These are phyloP conservation scores for Halcyon chelicuti DNA, from an alignment of 2,797 vertebrate species.

Conservation along the genomic window DNA sequence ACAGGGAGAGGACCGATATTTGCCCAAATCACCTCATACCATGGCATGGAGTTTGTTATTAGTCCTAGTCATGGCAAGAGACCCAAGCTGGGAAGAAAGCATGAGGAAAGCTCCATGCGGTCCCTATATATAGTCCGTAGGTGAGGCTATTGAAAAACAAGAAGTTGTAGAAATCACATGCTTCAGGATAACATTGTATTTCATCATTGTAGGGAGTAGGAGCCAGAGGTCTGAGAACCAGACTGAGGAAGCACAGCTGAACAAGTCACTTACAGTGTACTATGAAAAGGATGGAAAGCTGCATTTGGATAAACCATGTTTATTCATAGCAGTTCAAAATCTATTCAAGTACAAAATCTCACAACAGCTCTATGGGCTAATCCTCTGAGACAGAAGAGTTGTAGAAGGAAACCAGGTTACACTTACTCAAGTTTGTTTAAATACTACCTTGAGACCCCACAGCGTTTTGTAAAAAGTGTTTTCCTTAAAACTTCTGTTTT, in stretches of 20 bases:
- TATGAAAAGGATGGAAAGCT: not conserved
- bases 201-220: not conserved
- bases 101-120: not conserved
- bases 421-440: not conserved
- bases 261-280: not conserved
- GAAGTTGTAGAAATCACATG: not conserved
- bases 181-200: not conserved
- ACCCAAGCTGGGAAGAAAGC: not conserved
- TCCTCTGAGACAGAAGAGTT: not conserved
- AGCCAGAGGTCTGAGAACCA: not conserved
- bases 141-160: not conserved
- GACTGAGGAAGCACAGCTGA: not conserved
- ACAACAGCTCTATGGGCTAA: not conserved
- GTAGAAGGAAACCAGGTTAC: not conserved
- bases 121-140: not conserved
- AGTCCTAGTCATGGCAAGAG: not conserved
- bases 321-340: not conserved
- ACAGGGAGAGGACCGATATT: not conserved
- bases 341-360: not conserved
- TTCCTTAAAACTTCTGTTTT: not conserved
- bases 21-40: not conserved
- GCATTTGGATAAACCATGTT: not conserved
- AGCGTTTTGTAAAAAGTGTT: not conserved
- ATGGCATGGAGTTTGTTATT: not conserved
- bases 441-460: not conserved